Conservation (phyloP, 2,888 invertebrate genomes). For the Lypha dubia region DNA sequence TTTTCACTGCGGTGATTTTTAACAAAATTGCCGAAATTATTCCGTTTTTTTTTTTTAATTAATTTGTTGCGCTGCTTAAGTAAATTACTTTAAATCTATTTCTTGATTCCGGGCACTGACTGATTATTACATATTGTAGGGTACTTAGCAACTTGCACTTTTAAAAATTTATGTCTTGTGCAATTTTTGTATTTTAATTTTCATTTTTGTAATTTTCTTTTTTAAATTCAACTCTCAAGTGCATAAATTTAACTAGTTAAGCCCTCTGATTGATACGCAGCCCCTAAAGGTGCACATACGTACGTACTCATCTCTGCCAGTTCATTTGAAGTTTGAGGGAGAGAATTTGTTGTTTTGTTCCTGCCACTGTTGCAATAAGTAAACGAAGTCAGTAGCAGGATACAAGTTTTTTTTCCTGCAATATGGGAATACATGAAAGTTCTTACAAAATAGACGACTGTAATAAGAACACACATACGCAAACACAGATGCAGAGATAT, state of each 20-base stretch:
- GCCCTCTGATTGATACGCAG: conserved; percentile 80
- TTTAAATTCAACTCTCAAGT: conserved; percentile 70
- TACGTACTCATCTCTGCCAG: conserved; percentile 28
- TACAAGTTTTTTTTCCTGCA: conserved; percentile 11
- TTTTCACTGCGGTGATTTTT: too few species aligned
- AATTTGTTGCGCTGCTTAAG: too few species aligned
- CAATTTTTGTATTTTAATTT: neutral
- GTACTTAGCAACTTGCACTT: neutral
- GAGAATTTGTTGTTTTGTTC: conserved; percentile 24
- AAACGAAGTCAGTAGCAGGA: conserved; percentile 44
- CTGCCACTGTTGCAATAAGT: conserved; percentile 40
- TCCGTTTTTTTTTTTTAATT: too few species aligned
- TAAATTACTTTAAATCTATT: too few species aligned
- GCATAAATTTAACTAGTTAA: conserved; percentile 80
- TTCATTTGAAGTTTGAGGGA: conserved; percentile 8
- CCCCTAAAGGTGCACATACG: conserved; percentile 61
- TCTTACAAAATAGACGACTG: conserved; percentile 45
- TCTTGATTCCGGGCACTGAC: too few species aligned
- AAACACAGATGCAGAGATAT: neutral
- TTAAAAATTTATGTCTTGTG: neutral
- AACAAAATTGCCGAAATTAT: too few species aligned
- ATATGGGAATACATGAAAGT: conserved; percentile 50
- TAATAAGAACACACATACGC: conserved; percentile 8
- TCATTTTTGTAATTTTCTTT: too few species aligned
- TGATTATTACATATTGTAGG: neutral